Evolutionary conservation across 2,888 invertebrate species (phyloP).

Genomic region (Ophioninae sp.): DNA sequence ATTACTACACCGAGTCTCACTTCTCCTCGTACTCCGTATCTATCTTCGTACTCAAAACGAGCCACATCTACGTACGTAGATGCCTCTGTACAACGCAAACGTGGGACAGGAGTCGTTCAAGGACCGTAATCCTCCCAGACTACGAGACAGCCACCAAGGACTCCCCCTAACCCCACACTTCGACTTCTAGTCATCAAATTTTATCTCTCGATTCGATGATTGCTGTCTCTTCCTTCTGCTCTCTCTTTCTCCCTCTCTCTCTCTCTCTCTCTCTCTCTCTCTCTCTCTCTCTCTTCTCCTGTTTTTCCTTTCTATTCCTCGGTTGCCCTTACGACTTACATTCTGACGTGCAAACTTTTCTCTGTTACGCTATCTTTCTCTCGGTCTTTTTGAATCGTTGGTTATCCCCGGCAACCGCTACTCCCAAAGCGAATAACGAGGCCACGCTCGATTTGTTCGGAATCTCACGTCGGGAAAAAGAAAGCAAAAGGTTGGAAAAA

Average conservation of each 20-base stretch:
- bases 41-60: conserved; percentile 30
- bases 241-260: conserved; percentile 38
- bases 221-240: conserved; percentile 50
- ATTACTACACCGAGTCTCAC: conserved; percentile 41
- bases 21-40: conserved; percentile 39
- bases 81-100: conserved; percentile 43
- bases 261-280: conserved; percentile 35
- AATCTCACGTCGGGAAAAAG: conserved; percentile 46
- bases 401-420: conserved; percentile 14
- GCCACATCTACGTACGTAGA: conserved; percentile 16
- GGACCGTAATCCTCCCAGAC: conserved; percentile 52
- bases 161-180: conserved; percentile 28
- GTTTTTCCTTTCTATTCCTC: conserved; percentile 30
- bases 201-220: conserved; percentile 64
- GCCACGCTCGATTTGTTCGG: conserved; percentile 57
- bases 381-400: conserved; percentile 3
- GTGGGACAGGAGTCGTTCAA: conserved; percentile 57
- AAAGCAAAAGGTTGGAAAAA: conserved; percentile 16
- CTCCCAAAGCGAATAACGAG: conserved; percentile 53
- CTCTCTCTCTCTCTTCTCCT: conserved; percentile 38
- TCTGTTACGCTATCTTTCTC: conserved; percentile 24
- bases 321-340: conserved; percentile 41
- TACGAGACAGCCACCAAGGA: conserved; percentile 36
- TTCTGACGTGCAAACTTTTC: conserved; percentile 57
- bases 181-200: conserved; percentile 55